Evolutionary conservation across 1,140 invertebrate genomes (phyloP).

Genomic region (Tetramorium alpestre): DNA sequence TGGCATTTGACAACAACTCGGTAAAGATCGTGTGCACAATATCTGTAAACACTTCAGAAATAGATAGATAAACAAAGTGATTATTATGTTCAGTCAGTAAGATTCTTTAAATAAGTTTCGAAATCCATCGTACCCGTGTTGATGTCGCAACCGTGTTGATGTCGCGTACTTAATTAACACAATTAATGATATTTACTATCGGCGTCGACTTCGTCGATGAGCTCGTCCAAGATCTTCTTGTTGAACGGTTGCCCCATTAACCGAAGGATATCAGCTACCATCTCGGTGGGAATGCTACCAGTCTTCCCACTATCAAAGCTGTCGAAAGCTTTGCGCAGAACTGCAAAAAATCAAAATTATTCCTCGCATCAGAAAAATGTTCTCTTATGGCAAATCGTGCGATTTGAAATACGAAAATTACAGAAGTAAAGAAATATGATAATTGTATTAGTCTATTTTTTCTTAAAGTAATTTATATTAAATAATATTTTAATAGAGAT

Average conservation of each 20-base stretch:
- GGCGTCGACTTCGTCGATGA: conserved; percentile 98
- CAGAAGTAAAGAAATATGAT: no score
- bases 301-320: conserved; percentile 98
- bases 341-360: conserved; percentile 83
- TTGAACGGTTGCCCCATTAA: conserved; percentile 99
- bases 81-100: conserved; percentile 8
- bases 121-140: not conserved
- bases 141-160: not conserved
- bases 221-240: conserved; percentile 96
- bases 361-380: not conserved
- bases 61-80: conserved; percentile 38
- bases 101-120: conserved; percentile 33
- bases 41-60: conserved; percentile 28
- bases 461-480: no score
- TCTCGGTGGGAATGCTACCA: conserved; percentile 96
- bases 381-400: not conserved
- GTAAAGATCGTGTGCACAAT: not conserved
- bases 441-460: no score
- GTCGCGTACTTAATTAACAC: not conserved
- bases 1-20: conserved; percentile 54
- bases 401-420: not conserved
- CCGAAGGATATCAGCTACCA: conserved; percentile 97
- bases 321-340: conserved; percentile 97
- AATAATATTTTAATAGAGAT: no score
- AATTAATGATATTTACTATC: conserved; percentile 91